Conservation (phyloP, 37 sponge, comb jelly and placozoan genomes). For the Hormiphora californensis region DNA sequence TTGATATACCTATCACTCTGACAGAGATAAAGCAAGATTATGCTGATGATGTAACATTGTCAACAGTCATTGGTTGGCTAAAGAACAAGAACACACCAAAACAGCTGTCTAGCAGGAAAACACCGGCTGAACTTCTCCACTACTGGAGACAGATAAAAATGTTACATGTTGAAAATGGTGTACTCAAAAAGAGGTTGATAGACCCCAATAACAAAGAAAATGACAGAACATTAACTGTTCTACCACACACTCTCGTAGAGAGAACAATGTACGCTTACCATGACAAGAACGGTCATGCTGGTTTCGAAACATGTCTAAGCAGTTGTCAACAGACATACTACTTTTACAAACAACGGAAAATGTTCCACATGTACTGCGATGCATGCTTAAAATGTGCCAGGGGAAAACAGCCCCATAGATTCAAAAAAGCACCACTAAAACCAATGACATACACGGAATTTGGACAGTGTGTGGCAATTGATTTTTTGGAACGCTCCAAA, state of each 20-base stretch:
- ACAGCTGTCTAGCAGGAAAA: background rate
- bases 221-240: background rate
- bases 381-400: conserved; percentile 5
- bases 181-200: background rate
- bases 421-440: background rate
- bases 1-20: too few relatives aligned
- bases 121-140: background rate
- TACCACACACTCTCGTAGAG: background rate
- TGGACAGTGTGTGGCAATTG: background rate
- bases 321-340: background rate
- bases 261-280: background rate
- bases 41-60: too few relatives aligned
- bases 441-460: conserved; percentile 1
- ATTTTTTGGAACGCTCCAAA: background rate
- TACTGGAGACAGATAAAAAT: background rate
- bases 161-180: background rate
- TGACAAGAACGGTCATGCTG: background rate
- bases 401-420: background rate
- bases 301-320: background rate
- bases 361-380: background rate
- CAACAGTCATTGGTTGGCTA: too few relatives aligned
- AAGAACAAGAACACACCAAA: background rate
- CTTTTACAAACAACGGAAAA: background rate
- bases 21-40: too few relatives aligned
- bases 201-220: background rate